phyloP scores from a whole-genome alignment of 2,888 invertebrate genomes.

The Troides helena region DNA sequence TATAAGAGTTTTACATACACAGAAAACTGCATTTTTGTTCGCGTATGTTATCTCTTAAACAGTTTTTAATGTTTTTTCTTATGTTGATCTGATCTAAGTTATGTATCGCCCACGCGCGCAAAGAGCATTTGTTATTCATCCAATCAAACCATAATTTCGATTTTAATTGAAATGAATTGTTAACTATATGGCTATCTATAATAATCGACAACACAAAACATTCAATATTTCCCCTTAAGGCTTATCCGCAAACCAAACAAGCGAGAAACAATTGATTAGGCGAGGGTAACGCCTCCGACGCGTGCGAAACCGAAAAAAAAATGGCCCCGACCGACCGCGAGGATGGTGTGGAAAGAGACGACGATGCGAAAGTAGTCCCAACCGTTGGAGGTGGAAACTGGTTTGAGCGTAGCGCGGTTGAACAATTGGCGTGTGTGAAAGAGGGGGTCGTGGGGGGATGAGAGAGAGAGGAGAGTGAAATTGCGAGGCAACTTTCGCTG shows the following conservation, averaged over 20 bases:
- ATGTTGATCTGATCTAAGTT: background rate
- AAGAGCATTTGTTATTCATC: slow-evolving; percentile 6
- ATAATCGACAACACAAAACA: slow-evolving; percentile 28
- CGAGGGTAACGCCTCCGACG: slow-evolving; percentile 58
- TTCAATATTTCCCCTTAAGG: slow-evolving; percentile 33
- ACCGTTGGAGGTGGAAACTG: slow-evolving; percentile 48
- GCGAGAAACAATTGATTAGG: slow-evolving; percentile 67
- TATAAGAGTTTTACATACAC: background rate
- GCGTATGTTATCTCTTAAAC: background rate
- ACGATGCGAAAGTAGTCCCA: slow-evolving; percentile 40
- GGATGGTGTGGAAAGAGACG: slow-evolving; percentile 60
- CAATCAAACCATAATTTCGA: slow-evolving; percentile 10
- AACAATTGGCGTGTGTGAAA: slow-evolving; percentile 42
- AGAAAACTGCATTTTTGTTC: slow-evolving; percentile 1
- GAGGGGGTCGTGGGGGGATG: slow-evolving; percentile 52
- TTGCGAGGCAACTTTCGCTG: slow-evolving; percentile 76
- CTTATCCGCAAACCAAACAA: slow-evolving; percentile 33
- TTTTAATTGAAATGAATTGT: slow-evolving; percentile 32
- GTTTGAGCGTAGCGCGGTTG: slow-evolving; percentile 42
- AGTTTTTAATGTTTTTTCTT: background rate
- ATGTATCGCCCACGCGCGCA: background rate
- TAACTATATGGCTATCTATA: slow-evolving; percentile 30
- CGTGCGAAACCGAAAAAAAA: slow-evolving; percentile 67
- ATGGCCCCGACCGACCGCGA: slow-evolving; percentile 58
- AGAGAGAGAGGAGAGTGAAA: slow-evolving; percentile 74